Percentiles rank a stretch among this genome's conserved stretches.
phyloP scores from a whole-genome alignment of 1,140 invertebrate genomes.

The Zaprionus nigranus region DNA sequence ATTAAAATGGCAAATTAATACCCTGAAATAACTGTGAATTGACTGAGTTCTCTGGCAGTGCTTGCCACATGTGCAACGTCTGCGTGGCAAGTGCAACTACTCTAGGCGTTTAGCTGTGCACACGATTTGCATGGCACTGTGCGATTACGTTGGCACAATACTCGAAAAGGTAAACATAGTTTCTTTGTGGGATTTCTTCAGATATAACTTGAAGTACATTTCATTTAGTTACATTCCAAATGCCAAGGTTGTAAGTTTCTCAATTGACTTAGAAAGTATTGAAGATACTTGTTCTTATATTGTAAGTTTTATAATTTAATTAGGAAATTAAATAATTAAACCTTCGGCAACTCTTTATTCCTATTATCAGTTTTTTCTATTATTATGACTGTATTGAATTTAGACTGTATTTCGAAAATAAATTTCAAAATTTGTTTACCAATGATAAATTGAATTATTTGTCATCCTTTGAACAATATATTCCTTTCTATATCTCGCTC shows the following conservation, averaged over 20 bases:
- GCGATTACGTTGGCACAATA: not conserved
- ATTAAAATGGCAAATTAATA: constrained; percentile 8
- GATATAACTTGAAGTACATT: not conserved
- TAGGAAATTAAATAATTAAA: too few relatives aligned
- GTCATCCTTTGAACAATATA: not conserved
- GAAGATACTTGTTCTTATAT: too few relatives aligned
- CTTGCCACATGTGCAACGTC: not conserved
- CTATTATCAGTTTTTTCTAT: too few relatives aligned
- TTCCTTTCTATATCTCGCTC: not conserved
- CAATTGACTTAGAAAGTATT: too few relatives aligned
- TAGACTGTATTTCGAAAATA: too few relatives aligned
- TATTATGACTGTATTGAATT: not conserved
- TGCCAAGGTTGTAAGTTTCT: too few relatives aligned
- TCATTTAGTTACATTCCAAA: not conserved
- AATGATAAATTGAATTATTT: not conserved
- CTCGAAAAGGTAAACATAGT: not conserved
- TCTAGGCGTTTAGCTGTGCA: not conserved
- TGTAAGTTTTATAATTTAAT: too few relatives aligned
- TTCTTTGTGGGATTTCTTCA: not conserved
- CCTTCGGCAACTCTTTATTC: too few relatives aligned
- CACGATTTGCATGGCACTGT: not conserved
- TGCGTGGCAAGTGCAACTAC: not conserved
- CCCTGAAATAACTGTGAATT: constrained; percentile 1
- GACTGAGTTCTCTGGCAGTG: not conserved
- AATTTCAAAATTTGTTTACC: too few relatives aligned